phyloP scores from a whole-genome alignment of 2,113 vertebrate genomes.

The Conger conger region DNA sequence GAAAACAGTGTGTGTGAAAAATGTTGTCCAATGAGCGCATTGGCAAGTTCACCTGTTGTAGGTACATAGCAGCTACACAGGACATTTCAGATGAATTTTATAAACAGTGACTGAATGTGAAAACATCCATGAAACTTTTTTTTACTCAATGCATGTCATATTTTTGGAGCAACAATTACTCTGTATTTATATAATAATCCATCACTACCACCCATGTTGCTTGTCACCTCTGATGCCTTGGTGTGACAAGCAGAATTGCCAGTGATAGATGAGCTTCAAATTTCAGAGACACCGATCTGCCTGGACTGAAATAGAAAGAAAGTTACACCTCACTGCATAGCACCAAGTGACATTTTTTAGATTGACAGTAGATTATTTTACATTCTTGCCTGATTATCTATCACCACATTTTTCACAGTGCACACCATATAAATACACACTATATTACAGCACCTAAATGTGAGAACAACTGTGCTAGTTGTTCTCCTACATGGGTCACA shows the following conservation, averaged over 20 bases:
- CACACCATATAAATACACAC: background rate
- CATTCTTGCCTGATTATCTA: background rate
- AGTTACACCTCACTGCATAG: background rate
- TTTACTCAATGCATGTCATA: background rate
- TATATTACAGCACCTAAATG: too few species aligned
- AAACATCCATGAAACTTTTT: background rate
- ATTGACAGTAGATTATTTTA: background rate
- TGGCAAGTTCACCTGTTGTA: background rate
- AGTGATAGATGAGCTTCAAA: background rate
- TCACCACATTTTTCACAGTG: background rate
- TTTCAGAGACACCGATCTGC: conserved; percentile 7
- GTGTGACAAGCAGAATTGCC: background rate
- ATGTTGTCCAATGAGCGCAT: background rate
- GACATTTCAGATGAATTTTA: background rate
- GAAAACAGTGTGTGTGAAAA: too few species aligned
- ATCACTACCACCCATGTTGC: background rate
- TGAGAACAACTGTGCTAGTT: too few species aligned
- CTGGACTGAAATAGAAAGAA: conserved; percentile 12
- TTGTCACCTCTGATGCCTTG: background rate
- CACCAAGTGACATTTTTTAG: background rate
- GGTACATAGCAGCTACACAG: background rate
- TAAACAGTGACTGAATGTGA: background rate
- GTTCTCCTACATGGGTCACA: too few species aligned
- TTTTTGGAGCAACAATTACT: background rate
- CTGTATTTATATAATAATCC: background rate